Evolutionary conservation across 2,888 invertebrate species (phyloP).

Genomic region (Anoplius nigerrimus): DNA sequence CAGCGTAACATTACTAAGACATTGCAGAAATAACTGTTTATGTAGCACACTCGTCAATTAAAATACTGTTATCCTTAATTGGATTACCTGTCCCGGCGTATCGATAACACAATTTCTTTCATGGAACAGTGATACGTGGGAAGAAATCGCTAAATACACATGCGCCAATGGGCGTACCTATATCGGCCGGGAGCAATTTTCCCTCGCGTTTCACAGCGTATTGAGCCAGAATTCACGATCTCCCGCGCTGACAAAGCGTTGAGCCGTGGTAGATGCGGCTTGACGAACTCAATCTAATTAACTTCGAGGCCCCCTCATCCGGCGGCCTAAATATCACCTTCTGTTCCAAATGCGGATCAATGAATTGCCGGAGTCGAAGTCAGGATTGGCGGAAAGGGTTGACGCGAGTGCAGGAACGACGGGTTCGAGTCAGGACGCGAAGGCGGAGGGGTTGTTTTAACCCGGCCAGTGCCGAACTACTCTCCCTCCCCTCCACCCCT

Average conservation of each 20-base stretch:
- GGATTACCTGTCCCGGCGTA: no score
- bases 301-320: conserved; percentile 51
- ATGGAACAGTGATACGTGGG: no score
- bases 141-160: no score
- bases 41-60: no score
- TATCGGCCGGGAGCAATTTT: conserved; percentile 9
- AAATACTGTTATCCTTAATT: no score
- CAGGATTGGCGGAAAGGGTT: conserved; percentile 35
- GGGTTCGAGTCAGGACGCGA: conserved; percentile 16
- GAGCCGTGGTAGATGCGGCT: conserved; percentile 46
- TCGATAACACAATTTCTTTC: no score
- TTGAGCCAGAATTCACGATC: conserved; percentile 17
- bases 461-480: conserved; percentile 8
- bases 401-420: conserved; percentile 24
- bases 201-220: conserved; percentile 6
- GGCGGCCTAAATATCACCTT: conserved; percentile 47
- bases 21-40: no score
- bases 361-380: conserved; percentile 45
- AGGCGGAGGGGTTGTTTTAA: conserved; percentile 37
- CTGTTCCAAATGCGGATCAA: conserved; percentile 51
- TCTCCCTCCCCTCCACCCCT: no score
- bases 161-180: no score
- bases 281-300: conserved; percentile 63
- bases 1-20: neutral
- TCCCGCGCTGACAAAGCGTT: conserved; percentile 32